phyloP scores from a whole-genome alignment of 2,797 vertebrate species.

The Cynopterus sphinx region DNA sequence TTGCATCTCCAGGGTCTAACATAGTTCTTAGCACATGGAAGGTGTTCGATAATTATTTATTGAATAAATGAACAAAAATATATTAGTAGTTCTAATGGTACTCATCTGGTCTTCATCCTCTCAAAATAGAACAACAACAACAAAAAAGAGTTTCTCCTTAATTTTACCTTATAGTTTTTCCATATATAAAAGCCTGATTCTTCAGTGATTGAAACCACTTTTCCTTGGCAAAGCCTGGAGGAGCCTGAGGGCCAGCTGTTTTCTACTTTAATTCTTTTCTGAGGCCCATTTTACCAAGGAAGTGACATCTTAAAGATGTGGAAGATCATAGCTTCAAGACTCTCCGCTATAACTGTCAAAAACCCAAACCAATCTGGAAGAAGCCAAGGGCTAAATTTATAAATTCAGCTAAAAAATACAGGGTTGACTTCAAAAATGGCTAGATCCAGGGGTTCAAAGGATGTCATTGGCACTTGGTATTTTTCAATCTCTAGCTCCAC shows the following conservation, averaged over 20 bases:
- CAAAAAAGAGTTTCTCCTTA: constrained; percentile 28
- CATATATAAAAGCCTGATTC: constrained; percentile 37
- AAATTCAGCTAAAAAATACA: constrained; percentile 8
- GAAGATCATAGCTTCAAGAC: constrained; percentile 22
- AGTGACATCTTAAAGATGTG: constrained; percentile 54
- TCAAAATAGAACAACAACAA: constrained; percentile 50
- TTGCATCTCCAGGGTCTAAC: background rate
- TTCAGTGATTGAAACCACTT: constrained; percentile 52
- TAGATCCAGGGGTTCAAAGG: background rate
- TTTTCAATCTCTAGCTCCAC: background rate
- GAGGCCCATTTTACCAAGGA: constrained; percentile 40
- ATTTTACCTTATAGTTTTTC: constrained; percentile 58
- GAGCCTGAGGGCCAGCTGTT: constrained; percentile 57
- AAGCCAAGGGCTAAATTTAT: constrained; percentile 16
- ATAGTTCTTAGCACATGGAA: background rate
- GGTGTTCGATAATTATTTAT: constrained; percentile 44
- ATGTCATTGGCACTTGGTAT: background rate
- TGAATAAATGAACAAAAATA: constrained; percentile 46
- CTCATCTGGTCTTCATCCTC: constrained; percentile 39
- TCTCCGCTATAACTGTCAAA: constrained; percentile 25
- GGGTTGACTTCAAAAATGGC: constrained; percentile 21
- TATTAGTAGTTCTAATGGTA: constrained; percentile 36
- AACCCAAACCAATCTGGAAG: background rate
- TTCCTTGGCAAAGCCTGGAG: constrained; percentile 38
- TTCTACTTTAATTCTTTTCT: constrained; percentile 45